Evolutionary conservation across 2,797 vertebrate species (phyloP).

Genomic region (Heliangelus exortis): DNA sequence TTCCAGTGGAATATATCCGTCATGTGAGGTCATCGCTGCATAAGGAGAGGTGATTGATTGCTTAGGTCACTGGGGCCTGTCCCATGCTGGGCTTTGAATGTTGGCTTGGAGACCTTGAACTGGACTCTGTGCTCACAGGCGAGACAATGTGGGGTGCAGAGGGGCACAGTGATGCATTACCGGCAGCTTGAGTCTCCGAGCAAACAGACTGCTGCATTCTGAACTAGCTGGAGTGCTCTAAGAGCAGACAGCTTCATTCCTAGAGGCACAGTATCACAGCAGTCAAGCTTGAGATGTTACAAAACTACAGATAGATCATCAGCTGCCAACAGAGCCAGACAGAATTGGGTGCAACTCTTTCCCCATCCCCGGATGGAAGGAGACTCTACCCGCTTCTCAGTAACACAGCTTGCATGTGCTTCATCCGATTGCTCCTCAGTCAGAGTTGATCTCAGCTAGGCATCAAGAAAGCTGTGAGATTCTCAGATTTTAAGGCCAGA

Average conservation of each 20-base stretch:
- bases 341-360: slow-evolving; percentile 33
- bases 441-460: neutral
- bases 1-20: slow-evolving; percentile 63
- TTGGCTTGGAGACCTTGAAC: slow-evolving; percentile 50
- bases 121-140: neutral
- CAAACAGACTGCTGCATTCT: slow-evolving; percentile 70
- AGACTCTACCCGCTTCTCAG: slow-evolving; percentile 6
- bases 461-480: neutral
- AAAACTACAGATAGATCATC: slow-evolving; percentile 69
- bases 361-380: slow-evolving; percentile 2
- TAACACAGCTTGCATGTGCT: neutral
- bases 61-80: slow-evolving; percentile 58
- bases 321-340: slow-evolving; percentile 35
- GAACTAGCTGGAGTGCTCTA: slow-evolving; percentile 56
- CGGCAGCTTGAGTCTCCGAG: slow-evolving; percentile 33
- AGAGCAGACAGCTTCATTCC: slow-evolving; percentile 66
- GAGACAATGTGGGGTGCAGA: slow-evolving; percentile 2
- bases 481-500: slow-evolving; percentile 52
- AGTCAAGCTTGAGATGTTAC: slow-evolving; percentile 64
- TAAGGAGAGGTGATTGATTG: slow-evolving; percentile 69
- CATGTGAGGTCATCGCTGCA: slow-evolving; percentile 64
- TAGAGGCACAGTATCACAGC: slow-evolving; percentile 68
- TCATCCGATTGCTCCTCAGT: slow-evolving; percentile 32
- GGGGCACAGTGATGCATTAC: slow-evolving; percentile 47
- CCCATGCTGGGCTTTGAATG: slow-evolving; percentile 54